Evolutionary conservation across 2,113 vertebrate species (phyloP).

Genomic region (Scartelaos histophorus): DNA sequence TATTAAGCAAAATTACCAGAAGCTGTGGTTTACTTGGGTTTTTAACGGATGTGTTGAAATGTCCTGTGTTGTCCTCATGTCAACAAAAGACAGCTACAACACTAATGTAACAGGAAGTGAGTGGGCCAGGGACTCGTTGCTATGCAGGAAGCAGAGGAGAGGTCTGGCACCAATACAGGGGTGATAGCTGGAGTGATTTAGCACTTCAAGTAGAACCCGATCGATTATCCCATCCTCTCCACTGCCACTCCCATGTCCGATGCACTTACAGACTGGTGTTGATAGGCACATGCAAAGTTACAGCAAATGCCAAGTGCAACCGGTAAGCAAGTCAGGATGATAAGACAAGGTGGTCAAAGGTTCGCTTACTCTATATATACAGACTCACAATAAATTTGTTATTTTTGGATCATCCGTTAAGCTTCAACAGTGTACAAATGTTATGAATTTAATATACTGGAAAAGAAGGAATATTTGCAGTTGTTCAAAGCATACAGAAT

Average conservation of each 20-base stretch:
- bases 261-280: constrained; percentile 37
- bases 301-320: constrained; percentile 7
- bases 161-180: constrained; percentile 33
- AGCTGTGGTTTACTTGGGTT: constrained; percentile 10
- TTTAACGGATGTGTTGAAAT: constrained; percentile 13
- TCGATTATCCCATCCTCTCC: constrained; percentile 57
- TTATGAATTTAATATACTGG: not conserved
- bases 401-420: not conserved
- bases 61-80: constrained; percentile 1
- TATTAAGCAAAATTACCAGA: constrained; percentile 13
- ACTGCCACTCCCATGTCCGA: constrained; percentile 56
- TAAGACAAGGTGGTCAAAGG: constrained; percentile 34
- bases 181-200: constrained; percentile 54
- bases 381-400: not conserved
- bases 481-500: not conserved
- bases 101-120: constrained; percentile 26
- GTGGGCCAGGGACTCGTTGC: constrained; percentile 36
- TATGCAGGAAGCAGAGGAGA: constrained; percentile 50
- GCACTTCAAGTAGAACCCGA: constrained; percentile 42
- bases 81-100: constrained; percentile 16
- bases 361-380: constrained; percentile 40
- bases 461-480: not conserved
- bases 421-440: not conserved
- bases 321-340: constrained; percentile 6
- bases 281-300: constrained; percentile 12